Evolutionary conservation across 2,113 vertebrate genomes (phyloP), one percentile per base, ranked within the genome.

Genomic region (Siniperca chuatsi): DNA sequence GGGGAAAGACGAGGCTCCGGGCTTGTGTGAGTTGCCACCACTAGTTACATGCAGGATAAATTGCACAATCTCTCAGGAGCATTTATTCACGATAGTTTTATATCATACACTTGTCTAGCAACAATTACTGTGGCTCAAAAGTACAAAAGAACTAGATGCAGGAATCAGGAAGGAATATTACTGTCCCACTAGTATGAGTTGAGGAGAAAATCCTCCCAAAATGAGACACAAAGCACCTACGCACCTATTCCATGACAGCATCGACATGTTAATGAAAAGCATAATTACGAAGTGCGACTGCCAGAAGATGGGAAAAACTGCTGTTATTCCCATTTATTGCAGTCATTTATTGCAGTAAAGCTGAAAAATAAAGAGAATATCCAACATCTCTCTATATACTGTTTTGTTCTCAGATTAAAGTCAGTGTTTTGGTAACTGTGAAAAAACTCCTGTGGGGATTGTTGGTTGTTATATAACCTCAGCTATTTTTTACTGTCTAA

Each of bases 371-470:
- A 62, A 87, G 54, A 55, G 52, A 88, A 78, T 75, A 66, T 85
- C 75, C 74, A 86, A 35, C 62, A 80, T 81, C 73, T 83, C 55
- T 81, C 65, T 84, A 87, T 64, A 40, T 75, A 18, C 42, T 75
- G 46, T 87, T 92, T 87, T 87, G 87, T 85, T 90, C 86, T 88
- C 77, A 85, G 79, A 92, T 90, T 83, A 91, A 92, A 92, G 82
- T 84, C 82, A 40, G 66, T 83, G 79, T 91, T 85, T 90, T 84
- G 83, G 85, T 93, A 84, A 89, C 82, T 89, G 85, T 83, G 79
- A 91, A 76, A 82, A 89, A 78, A 69, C 66, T 85, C 88, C 87
- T 79, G 15, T 72, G 80, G 87, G 91, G 87, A 88, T 85, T 69
- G 62, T 75, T 77, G 70, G 69, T 82, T 89, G 84, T 90, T 92